These are phyloP conservation scores for Aquatica leii DNA, from an alignment of 2,888 invertebrate species.

Conservation along the genomic window DNA sequence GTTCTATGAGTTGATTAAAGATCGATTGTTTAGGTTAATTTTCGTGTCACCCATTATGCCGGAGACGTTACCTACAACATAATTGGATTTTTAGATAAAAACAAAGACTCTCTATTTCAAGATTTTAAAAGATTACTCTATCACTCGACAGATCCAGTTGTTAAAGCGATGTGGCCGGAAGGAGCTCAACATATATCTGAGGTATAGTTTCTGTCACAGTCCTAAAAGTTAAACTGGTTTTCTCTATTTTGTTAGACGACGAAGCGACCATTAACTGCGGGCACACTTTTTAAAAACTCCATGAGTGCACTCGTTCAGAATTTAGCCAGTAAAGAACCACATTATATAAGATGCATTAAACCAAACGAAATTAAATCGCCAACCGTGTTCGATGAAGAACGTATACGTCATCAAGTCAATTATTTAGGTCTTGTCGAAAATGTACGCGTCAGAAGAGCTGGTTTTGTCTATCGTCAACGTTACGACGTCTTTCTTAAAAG, in stretches of 20 bases:
- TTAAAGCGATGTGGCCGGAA: slow-evolving; percentile 95
- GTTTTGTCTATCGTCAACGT: slow-evolving; percentile 94
- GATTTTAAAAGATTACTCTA: slow-evolving; percentile 94
- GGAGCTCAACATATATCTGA: slow-evolving; percentile 89
- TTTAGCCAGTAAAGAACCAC: slow-evolving; percentile 90
- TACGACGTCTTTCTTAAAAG: slow-evolving; percentile 92
- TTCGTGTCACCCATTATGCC: slow-evolving; percentile 92
- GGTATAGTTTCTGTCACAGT: too few relatives aligned
- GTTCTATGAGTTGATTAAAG: neutral
- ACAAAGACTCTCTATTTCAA: slow-evolving; percentile 95
- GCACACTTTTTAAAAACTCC: slow-evolving; percentile 92
- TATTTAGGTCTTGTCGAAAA: slow-evolving; percentile 96
- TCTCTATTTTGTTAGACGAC: slow-evolving; percentile 82
- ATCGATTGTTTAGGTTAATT: slow-evolving; percentile 62
- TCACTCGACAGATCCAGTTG: slow-evolving; percentile 79
- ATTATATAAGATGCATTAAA: slow-evolving; percentile 97
- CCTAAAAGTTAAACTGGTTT: too few relatives aligned
- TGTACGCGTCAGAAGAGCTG: slow-evolving; percentile 93
- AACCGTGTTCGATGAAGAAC: slow-evolving; percentile 82
- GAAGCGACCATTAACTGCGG: slow-evolving; percentile 93
- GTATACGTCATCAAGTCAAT: slow-evolving; percentile 76
- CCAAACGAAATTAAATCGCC: slow-evolving; percentile 95
- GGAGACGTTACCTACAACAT: slow-evolving; percentile 95
- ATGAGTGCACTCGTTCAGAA: slow-evolving; percentile 91
- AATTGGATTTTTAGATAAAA: slow-evolving; percentile 94